phyloP scores from a whole-genome alignment of 2,113 vertebrate genomes.

The Acrocephalus kingi region DNA sequence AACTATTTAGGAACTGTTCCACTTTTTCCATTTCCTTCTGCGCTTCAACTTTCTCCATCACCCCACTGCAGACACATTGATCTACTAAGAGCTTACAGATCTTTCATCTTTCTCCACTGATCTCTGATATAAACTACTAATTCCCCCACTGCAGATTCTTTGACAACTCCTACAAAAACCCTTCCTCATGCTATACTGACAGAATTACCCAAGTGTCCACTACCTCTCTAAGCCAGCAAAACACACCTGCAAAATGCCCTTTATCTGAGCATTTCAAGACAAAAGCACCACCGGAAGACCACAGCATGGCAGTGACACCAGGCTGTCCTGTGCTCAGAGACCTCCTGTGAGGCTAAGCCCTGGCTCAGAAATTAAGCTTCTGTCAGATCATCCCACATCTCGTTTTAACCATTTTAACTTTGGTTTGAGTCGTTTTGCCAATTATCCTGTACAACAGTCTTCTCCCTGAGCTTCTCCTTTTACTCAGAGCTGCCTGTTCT shows the following conservation, averaged over 20 bases:
- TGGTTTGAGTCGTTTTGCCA: not conserved
- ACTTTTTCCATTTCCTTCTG: not conserved
- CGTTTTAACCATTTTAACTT: not conserved
- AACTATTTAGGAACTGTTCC: not conserved
- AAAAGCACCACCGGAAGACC: not conserved
- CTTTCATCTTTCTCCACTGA: not conserved
- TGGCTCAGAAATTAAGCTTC: not conserved
- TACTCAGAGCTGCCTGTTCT: not conserved
- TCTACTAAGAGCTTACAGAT: not conserved
- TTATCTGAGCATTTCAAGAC: not conserved
- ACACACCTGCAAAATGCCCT: not conserved
- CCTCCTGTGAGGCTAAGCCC: not conserved
- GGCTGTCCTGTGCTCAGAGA: not conserved
- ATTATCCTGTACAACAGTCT: accelerated
- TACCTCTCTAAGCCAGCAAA: not conserved
- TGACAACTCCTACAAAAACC: not conserved
- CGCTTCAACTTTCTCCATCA: not conserved
- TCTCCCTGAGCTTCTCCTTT: not conserved
- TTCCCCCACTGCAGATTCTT: not conserved
- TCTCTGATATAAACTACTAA: not conserved
- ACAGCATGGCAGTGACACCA: not conserved
- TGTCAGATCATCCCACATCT: not conserved
- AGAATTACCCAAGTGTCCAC: not conserved
- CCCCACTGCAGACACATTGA: not conserved
- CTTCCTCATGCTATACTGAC: accelerated